Percentiles rank a stretch among this genome's conserved stretches.
Conservation (phyloP, 2,797 vertebrate species). For the Eremophila alpestris region DNA sequence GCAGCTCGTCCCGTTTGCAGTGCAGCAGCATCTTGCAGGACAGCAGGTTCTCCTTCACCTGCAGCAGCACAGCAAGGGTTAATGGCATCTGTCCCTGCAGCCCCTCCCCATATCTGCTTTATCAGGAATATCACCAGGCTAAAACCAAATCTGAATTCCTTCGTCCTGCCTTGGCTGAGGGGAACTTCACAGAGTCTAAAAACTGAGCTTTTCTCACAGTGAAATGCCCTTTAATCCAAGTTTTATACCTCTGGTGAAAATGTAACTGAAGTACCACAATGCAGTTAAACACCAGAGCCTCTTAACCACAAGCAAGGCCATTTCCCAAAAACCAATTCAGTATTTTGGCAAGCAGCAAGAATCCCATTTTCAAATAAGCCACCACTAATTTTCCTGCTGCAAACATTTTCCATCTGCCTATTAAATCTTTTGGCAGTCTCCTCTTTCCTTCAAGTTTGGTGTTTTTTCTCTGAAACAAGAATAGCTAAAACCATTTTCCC, state of each 20-base stretch:
- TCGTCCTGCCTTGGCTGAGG: background rate
- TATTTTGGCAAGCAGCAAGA: background rate
- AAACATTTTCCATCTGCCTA: constrained; percentile 26
- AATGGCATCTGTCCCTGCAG: background rate
- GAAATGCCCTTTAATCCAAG: background rate
- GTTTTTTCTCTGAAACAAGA: background rate
- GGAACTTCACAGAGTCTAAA: accelerated
- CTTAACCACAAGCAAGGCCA: background rate
- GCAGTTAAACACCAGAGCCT: background rate
- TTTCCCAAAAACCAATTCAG: background rate
- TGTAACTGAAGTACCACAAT: background rate
- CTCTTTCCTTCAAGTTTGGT: background rate
- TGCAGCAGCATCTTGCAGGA: constrained; percentile 98
- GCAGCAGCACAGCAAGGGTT: background rate
- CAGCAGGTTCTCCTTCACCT: constrained; percentile 98
- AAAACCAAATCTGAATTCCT: background rate
- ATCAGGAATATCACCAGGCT: background rate
- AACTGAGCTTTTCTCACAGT: accelerated
- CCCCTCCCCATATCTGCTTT: accelerated
- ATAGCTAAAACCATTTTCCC: background rate
- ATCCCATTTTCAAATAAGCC: constrained; percentile 3
- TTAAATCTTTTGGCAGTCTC: background rate
- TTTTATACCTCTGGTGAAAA: background rate
- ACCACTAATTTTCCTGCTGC: background rate
- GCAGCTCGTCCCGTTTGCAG: constrained; percentile 94